A percentile compares a stretch with the other conserved stretches of the same genome.
These are phyloP conservation scores for Gambusia affinis DNA, from an alignment of 2,113 vertebrate genomes.

Conservation along the genomic window DNA sequence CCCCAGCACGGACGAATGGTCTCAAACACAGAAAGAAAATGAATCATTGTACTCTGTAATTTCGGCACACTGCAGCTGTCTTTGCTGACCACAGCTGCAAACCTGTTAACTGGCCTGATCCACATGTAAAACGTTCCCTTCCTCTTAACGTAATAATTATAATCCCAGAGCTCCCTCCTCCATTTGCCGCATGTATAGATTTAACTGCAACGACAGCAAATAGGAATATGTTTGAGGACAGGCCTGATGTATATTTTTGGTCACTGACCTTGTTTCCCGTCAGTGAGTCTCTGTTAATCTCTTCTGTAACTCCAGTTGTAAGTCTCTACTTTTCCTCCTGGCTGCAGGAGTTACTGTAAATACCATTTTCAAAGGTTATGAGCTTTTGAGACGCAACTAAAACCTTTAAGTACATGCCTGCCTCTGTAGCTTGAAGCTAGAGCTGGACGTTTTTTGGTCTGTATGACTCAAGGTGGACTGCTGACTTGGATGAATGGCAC, in stretches of 20 bases:
- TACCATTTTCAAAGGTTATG: constrained; percentile 57
- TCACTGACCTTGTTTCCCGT: constrained; percentile 68
- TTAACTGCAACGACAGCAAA: constrained; percentile 68
- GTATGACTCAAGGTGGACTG: constrained; percentile 52
- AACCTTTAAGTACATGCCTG: constrained; percentile 54
- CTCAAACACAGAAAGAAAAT: constrained; percentile 58
- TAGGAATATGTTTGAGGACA: constrained; percentile 63
- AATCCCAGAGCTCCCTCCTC: constrained; percentile 63
- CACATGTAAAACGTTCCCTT: constrained; percentile 78
- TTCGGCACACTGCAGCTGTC: constrained; percentile 71
- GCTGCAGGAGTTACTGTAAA: constrained; percentile 58
- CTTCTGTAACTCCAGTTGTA: constrained; percentile 51
- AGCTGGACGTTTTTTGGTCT: constrained; percentile 39
- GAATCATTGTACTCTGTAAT: constrained; percentile 78
- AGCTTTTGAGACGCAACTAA: constrained; percentile 30
- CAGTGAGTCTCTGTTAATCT: constrained; percentile 69
- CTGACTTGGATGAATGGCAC: constrained; percentile 32
- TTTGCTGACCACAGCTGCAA: constrained; percentile 72
- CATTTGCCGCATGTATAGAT: constrained; percentile 65
- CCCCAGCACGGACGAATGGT: constrained; percentile 51
- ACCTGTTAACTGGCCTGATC: constrained; percentile 73
- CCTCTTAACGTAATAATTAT: constrained; percentile 73
- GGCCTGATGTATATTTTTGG: constrained; percentile 72
- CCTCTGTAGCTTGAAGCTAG: constrained; percentile 12
- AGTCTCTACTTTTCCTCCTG: constrained; percentile 50